Conservation (phyloP, 2,113 vertebrate species). For the Thinocorus orbignyianus region DNA sequence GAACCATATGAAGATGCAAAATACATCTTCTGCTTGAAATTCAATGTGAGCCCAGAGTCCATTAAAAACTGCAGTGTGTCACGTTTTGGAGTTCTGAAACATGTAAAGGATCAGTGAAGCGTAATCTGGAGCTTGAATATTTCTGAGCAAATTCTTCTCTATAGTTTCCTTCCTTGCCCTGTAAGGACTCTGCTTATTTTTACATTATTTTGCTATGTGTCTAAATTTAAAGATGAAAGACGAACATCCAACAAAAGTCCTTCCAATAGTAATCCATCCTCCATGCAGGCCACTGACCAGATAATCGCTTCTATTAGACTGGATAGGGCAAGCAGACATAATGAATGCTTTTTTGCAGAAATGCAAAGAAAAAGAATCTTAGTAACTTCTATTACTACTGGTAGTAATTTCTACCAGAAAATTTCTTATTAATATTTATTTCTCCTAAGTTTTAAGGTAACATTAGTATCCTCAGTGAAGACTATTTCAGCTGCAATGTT, state of each 20-base stretch:
- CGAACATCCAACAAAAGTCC: background rate
- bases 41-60: background rate
- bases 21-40: background rate
- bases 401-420: background rate
- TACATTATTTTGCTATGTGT: background rate
- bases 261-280: background rate
- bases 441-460: background rate
- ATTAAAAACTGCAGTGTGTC: background rate
- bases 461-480: background rate
- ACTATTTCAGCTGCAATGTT: background rate
- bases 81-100: background rate
- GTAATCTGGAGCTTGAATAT: background rate
- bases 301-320: background rate
- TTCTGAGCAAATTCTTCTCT: background rate
- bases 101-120: background rate
- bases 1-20: background rate
- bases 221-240: background rate
- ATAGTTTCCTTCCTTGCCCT: background rate
- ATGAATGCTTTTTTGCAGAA: background rate
- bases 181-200: background rate
- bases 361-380: background rate
- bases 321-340: background rate
- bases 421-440: background rate
- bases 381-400: background rate
- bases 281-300: background rate